These are phyloP conservation scores for Esox niger DNA, from an alignment of 2,113 vertebrate genomes.

Conservation along the genomic window DNA sequence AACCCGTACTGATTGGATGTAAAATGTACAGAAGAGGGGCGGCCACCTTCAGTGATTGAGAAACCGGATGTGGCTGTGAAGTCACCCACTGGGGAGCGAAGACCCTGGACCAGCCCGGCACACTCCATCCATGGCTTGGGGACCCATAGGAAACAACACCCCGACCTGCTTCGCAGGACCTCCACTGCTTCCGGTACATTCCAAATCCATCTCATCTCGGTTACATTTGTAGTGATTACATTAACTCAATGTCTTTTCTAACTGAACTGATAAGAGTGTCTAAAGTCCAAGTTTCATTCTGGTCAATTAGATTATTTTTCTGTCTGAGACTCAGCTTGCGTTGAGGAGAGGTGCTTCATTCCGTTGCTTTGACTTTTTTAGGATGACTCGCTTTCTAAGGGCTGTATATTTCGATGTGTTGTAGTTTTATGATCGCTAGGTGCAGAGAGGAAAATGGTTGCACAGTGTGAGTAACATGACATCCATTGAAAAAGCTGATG, in stretches of 20 bases:
- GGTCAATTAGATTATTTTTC: background rate
- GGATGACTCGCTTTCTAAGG: too few species aligned
- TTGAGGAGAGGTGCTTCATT: too few species aligned
- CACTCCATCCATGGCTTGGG: slow-evolving; percentile 71
- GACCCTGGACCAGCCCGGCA: slow-evolving; percentile 83
- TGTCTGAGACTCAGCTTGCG: too few species aligned
- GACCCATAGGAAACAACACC: slow-evolving; percentile 77
- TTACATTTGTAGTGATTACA: slow-evolving; percentile 7
- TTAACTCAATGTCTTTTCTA: too few species aligned
- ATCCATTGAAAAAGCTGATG: slow-evolving; percentile 19
- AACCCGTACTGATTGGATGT: slow-evolving; percentile 5
- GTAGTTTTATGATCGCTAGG: background rate
- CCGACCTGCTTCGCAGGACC: slow-evolving; percentile 81
- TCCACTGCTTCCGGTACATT: slow-evolving; percentile 80
- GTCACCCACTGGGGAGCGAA: slow-evolving; percentile 73
- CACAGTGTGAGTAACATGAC: slow-evolving; percentile 30
- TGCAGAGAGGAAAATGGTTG: background rate
- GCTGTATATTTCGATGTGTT: background rate
- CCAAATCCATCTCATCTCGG: background rate
- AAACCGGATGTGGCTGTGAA: slow-evolving; percentile 74
- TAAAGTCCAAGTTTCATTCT: background rate
- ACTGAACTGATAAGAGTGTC: background rate
- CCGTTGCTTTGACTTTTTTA: too few species aligned
- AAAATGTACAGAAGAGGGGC: slow-evolving; percentile 77
- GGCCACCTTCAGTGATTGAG: slow-evolving; percentile 71